Conservation (phyloP, 2,888 invertebrate species). For the Laothoe populi region DNA sequence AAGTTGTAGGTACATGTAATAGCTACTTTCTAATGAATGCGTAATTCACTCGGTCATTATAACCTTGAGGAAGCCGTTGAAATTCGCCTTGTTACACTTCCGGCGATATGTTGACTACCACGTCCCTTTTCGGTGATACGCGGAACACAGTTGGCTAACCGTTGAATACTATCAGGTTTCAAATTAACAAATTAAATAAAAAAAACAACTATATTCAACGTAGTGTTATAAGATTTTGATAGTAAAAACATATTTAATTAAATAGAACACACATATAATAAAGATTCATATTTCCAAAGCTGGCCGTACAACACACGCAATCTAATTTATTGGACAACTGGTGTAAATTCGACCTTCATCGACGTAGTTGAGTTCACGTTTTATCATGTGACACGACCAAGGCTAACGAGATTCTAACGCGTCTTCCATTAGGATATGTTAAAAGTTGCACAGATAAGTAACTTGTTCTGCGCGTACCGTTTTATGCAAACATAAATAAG, state of each 20-base stretch:
- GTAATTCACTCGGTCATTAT: slow-evolving; percentile 29
- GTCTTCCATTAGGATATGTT: slow-evolving; percentile 8
- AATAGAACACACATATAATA: no score
- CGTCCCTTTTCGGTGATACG: slow-evolving; percentile 64
- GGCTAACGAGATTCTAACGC: slow-evolving; percentile 29
- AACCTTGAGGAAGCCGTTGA: slow-evolving; percentile 64
- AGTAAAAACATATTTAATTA: no score
- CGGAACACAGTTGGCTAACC: slow-evolving; percentile 58
- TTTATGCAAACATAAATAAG: slow-evolving; percentile 41
- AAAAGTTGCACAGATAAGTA: slow-evolving; percentile 2
- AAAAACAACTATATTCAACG: not conserved
- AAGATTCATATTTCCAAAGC: no score
- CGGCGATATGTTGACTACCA: slow-evolving; percentile 45
- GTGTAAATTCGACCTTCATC: slow-evolving; percentile 34
- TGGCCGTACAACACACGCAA: not conserved
- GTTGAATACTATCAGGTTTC: slow-evolving; percentile 53
- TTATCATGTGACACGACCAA: slow-evolving; percentile 31
- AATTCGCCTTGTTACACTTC: slow-evolving; percentile 64
- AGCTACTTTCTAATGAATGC: slow-evolving; percentile 17
- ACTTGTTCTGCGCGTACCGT: slow-evolving; percentile 4
- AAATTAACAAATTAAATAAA: slow-evolving; percentile 35
- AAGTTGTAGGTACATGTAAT: no score
- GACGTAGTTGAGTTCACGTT: slow-evolving; percentile 33
- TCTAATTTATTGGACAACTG: slow-evolving; percentile 16
- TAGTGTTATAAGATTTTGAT: not conserved